These are phyloP conservation scores for Dryomyza anilis DNA, from an alignment of 2,888 invertebrate species.

Conservation along the genomic window DNA sequence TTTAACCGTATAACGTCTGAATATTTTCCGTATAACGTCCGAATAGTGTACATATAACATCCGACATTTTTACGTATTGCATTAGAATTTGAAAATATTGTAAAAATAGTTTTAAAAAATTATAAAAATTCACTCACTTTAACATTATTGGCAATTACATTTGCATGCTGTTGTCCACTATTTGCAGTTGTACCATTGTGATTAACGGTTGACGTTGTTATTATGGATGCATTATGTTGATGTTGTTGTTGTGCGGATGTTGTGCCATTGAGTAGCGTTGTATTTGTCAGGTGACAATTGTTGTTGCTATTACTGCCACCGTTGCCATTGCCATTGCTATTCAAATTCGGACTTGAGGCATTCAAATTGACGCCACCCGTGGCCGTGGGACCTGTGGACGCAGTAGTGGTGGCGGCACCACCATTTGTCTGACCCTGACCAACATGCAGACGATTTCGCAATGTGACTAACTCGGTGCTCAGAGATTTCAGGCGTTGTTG, in stretches of 20 bases:
- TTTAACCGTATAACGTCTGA: too few species aligned
- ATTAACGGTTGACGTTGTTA: conserved; percentile 27
- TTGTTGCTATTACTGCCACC: conserved; percentile 22
- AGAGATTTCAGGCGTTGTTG: conserved; percentile 89
- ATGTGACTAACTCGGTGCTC: conserved; percentile 88
- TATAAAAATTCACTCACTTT: conserved; percentile 32
- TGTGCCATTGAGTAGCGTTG: conserved; percentile 24
- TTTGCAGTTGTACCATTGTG: conserved; percentile 30
- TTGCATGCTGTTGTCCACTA: conserved; percentile 30
- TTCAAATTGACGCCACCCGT: conserved; percentile 44
- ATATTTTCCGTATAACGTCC: too few species aligned
- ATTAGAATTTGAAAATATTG: too few species aligned
- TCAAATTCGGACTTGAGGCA: conserved; percentile 53
- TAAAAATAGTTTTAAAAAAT: conserved; percentile 24
- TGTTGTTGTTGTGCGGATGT: conserved; percentile 29
- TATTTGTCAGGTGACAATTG: conserved; percentile 30
- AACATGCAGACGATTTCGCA: conserved; percentile 87
- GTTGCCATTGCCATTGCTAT: conserved; percentile 29
- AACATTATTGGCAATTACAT: conserved; percentile 34
- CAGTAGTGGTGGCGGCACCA: conserved; percentile 37
- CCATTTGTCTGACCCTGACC: conserved; percentile 63
- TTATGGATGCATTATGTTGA: conserved; percentile 26
- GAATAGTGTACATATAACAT: too few species aligned
- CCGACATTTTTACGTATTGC: too few species aligned
- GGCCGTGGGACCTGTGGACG: conserved; percentile 38